These are phyloP conservation scores for Drosophila mulleri DNA, from an alignment of 2,888 invertebrate genomes.

Conservation along the genomic window DNA sequence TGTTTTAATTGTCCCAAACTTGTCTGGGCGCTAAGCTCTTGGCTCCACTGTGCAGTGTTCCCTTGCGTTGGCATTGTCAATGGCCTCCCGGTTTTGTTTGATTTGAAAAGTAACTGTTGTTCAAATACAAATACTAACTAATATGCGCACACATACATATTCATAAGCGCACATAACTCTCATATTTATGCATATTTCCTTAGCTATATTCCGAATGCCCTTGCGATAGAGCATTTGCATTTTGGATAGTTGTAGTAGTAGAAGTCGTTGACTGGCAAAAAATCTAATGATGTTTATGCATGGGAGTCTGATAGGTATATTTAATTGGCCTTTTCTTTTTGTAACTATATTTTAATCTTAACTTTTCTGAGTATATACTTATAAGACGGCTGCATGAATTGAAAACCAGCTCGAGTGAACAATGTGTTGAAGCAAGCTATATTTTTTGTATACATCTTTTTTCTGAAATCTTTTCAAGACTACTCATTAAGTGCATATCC, in stretches of 20 bases:
- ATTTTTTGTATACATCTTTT: no score
- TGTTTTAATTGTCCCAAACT: background rate
- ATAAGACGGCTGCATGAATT: no score
- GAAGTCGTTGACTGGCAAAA: background rate
- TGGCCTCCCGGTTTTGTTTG: slow-evolving; percentile 62
- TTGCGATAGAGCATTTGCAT: background rate
- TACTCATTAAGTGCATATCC: no score
- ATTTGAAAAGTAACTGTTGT: slow-evolving; percentile 72
- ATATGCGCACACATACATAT: slow-evolving; percentile 5
- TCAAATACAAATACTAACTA: slow-evolving; percentile 25
- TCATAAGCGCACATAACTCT: slow-evolving; percentile 1
- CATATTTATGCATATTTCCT: slow-evolving; percentile 22
- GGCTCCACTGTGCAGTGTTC: slow-evolving; percentile 55
- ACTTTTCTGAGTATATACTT: no score
- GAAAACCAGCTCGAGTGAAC: no score
- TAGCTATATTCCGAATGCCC: slow-evolving; percentile 25
- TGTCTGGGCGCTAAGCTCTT: background rate
- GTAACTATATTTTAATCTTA: no score
- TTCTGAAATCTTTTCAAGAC: no score
- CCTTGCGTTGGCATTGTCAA: slow-evolving; percentile 48
- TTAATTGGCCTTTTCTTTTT: no score
- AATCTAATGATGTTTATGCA: background rate
- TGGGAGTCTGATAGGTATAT: no score
- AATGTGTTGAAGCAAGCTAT: no score
- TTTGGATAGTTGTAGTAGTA: background rate